Base-by-base conservation (phyloP, 2,888 invertebrate genomes). In the Philhelius pedissequus region DNA sequence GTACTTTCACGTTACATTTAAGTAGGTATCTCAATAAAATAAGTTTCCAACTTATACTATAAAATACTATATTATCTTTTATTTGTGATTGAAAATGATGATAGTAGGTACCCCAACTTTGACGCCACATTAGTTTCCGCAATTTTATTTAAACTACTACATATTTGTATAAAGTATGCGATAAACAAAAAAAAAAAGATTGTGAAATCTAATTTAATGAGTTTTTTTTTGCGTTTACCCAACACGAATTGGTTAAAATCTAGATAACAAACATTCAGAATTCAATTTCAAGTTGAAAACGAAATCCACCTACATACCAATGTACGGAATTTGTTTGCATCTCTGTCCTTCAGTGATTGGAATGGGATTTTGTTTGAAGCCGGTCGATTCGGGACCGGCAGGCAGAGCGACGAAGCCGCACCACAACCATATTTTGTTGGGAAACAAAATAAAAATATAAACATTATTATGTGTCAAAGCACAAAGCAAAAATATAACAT, bases 381-480 rank as follows among this genome's bases (percentile, higher is more conserved):
- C 60, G 40, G 60, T 60, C 40, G 40, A 54, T 13, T 48, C 22
- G 48, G 18, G 13, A 32, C 54, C 30, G 18, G 32, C 30, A 54
- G 11, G 15, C 1, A 3, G 15, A 15, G 9, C 52, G 9, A 15
- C 8, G 52, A 27, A 22, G 22, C 27, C 52, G 15, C 15, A 27
- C 15, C 15, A 27, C 15, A 4, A 6, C 2, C 15, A 48, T 48
- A 22, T n/a, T 52, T 9, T 7, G 25, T 25, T 15, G 22, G 45
- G 20, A n/a, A 20, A 25, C 5, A 9, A 13, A 58, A 25, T 15
- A 60, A 60, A 60, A 71, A 82, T 66, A 66, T 77, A 71, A 76
- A 82, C 76, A 76, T n/a, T 76, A 70, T 75, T 81, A 52, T 58
- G 32, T 54, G 60, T 66, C 60, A 76, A 77, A 80, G 62, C 48